Conservation (phyloP, 2,797 vertebrate species). For the Dermochelys coriacea region DNA sequence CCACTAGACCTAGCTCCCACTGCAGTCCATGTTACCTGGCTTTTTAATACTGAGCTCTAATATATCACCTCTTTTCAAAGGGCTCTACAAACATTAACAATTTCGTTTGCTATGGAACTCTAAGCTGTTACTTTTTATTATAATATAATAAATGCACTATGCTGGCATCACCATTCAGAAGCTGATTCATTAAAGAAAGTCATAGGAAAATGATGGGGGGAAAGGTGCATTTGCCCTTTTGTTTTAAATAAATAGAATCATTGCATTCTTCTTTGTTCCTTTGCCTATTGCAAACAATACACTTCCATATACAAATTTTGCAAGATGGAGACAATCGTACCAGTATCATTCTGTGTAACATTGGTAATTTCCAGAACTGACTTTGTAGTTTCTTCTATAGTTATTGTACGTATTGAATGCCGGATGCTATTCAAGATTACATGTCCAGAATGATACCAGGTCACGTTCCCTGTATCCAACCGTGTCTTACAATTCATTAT, state of each 20-base stretch:
- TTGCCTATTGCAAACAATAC: neutral
- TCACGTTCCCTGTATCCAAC: neutral
- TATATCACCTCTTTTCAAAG: neutral
- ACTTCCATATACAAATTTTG: neutral
- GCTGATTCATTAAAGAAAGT: neutral
- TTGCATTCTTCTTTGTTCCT: neutral
- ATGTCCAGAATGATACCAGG: slow-evolving; percentile 50
- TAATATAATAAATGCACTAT: neutral
- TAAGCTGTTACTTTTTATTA: neutral
- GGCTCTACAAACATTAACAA: neutral
- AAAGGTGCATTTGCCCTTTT: neutral
- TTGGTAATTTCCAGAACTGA: slow-evolving; percentile 66
- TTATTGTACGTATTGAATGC: neutral
- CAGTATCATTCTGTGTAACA: neutral
- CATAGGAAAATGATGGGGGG: neutral
- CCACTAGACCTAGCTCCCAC: neutral
- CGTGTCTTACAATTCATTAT: slow-evolving; percentile 68
- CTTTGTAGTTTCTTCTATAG: neutral
- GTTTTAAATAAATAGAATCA: neutral
- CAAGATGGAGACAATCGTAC: slow-evolving; percentile 51
- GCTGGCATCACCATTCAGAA: neutral
- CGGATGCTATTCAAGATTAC: neutral
- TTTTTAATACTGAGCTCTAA: neutral
- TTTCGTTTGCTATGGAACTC: neutral
- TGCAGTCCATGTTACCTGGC: neutral